Base-by-base conservation (phyloP, 2,888 invertebrate species). In the Cephalotes varians region DNA sequence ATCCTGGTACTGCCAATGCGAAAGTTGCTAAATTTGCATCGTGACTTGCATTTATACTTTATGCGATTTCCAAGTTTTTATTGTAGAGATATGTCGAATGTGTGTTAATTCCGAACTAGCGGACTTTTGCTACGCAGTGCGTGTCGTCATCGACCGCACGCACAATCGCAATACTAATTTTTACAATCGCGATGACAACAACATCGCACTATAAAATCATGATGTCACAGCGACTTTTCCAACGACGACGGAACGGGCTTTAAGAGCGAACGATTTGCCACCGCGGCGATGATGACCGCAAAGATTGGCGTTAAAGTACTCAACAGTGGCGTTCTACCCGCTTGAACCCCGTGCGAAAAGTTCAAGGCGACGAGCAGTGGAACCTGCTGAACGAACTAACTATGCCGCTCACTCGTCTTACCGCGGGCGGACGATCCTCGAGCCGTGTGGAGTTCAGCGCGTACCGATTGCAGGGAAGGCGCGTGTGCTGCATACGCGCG, bases 311-410 rank as follows among this genome's bases (percentile, higher is more conserved):
- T 69, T 44, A 49, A 77, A 34, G 34, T 79, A 65, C 77, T 76
- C 79, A 15, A 15, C 82, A 74, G 58, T 76, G 31, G 71, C 67
- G 79, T 64, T 81, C 73, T 47, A 62, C n/a, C 72, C 77, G 72
- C 73, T 88, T 81, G 83, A 86, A 86, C 82, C 80, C 37, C 10
- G 47, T 54, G 69, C 47, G 10, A 51, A 72, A 73, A 84, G 84
- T 90, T 89, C 90, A 83, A 89, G 90, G 88, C 80, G 77, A 56
- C 77, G 58, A 82, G 28, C 72, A 56, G 60, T 69, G 79, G 67
- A 81, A 76, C 79, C 87, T 82, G 83, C 62, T 67, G 73, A 73
- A 69, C 86, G 81, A 25, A 65, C 56, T 71, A 56, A 82, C 71
- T 18, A 54, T 64, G 82, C 65, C 56, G 67, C 40, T 82, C 54